Conservation (phyloP, 2,888 invertebrate species). For the Euphydryas editha region DNA sequence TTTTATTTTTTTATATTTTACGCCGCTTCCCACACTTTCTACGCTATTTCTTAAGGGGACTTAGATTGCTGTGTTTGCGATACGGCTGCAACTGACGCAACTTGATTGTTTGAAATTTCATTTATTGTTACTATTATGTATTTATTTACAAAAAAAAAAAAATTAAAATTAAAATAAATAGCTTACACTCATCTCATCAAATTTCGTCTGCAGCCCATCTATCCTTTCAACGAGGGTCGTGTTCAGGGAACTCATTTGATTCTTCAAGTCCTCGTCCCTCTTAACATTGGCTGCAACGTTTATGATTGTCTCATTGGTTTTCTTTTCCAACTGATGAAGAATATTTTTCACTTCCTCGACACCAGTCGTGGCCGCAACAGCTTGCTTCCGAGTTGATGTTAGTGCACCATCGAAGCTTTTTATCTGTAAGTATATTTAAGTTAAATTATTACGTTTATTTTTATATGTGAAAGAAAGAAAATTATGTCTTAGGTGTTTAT, state of each 20-base stretch:
- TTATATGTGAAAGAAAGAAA: no score
- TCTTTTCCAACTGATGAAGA: constrained; percentile 64
- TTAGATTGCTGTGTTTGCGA: no score
- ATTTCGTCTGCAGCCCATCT: constrained; percentile 61
- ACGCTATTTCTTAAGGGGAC: no score
- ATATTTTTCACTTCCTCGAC: constrained; percentile 69
- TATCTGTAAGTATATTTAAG: constrained; percentile 65
- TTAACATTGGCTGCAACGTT: constrained; percentile 62
- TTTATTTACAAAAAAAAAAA: neutral
- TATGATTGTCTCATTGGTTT: constrained; percentile 70
- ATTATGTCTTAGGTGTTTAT: no score
- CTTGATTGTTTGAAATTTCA: no score
- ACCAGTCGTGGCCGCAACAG: constrained; percentile 64
- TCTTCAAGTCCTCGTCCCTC: constrained; percentile 59
- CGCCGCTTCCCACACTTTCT: no score
- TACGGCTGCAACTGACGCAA: no score
- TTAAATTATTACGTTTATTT: neutral
- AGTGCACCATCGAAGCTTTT: constrained; percentile 74
- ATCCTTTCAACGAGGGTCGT: constrained; percentile 62
- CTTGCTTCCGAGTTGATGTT: constrained; percentile 69
- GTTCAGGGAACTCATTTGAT: constrained; percentile 59
- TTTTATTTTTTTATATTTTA: no score
- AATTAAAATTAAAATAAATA: neutral
- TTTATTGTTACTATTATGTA: neutral
- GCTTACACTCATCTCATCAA: constrained; percentile 68